phyloP scores from a whole-genome alignment of 2,797 vertebrate genomes.

The Pagetopsis macropterus region DNA sequence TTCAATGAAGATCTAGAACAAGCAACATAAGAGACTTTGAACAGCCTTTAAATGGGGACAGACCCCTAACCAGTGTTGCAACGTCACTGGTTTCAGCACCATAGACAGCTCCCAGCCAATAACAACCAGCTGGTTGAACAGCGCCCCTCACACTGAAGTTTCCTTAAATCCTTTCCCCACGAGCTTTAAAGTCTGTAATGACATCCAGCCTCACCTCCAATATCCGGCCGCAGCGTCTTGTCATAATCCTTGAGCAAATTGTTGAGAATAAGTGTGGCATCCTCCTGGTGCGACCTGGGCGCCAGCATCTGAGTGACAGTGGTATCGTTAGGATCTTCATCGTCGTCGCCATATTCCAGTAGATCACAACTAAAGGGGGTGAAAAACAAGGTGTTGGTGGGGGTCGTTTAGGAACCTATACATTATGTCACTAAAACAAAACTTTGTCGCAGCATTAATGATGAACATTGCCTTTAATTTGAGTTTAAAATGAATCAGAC shows the following conservation, averaged over 20 bases:
- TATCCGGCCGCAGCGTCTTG: constrained; percentile 91
- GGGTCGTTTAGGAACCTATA: constrained; percentile 11
- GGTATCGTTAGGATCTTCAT: constrained; percentile 82
- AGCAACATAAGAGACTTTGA: neutral
- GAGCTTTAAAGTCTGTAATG: neutral
- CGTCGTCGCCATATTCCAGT: constrained; percentile 87
- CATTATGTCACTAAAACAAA: constrained; percentile 1
- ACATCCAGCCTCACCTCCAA: constrained; percentile 84
- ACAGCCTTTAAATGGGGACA: neutral
- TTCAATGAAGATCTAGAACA: neutral
- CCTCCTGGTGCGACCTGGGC: constrained; percentile 90
- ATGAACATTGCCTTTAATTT: neutral
- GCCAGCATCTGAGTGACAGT: constrained; percentile 87
- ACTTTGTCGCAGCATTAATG: constrained; percentile 45
- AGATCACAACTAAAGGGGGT: constrained; percentile 74
- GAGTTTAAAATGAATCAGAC: neutral
- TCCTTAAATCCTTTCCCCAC: neutral
- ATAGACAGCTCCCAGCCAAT: constrained; percentile 14
- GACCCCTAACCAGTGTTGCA: neutral
- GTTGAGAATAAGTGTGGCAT: constrained; percentile 90
- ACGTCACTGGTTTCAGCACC: constrained; percentile 28
- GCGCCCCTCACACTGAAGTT: neutral
- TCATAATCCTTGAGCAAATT: constrained; percentile 91
- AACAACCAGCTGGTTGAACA: constrained; percentile 33
- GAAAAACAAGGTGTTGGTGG: neutral